These are phyloP conservation scores for Hyposoter didymator DNA, from an alignment of 2,888 invertebrate species.

Conservation along the genomic window DNA sequence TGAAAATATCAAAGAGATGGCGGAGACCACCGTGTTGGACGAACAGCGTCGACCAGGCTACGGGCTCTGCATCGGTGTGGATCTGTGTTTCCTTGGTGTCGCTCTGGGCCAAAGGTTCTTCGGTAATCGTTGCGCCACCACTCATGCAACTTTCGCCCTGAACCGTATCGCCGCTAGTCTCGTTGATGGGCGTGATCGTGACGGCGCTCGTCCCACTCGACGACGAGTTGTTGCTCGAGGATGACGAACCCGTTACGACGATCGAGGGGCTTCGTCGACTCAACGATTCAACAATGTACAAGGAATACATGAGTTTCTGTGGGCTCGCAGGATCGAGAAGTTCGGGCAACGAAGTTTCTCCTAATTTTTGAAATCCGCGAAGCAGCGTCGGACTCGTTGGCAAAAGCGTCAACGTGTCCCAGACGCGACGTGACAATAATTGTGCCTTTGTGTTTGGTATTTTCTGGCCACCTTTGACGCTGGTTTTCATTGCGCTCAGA, in stretches of 20 bases:
- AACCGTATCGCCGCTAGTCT: constrained; percentile 70
- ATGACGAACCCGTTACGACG: constrained; percentile 64
- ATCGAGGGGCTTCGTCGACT: constrained; percentile 81
- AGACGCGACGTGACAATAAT: constrained; percentile 93
- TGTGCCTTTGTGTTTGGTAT: constrained; percentile 95
- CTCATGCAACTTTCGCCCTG: constrained; percentile 63
- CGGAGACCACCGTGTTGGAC: constrained; percentile 94
- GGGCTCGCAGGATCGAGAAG: constrained; percentile 95
- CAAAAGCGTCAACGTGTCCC: constrained; percentile 96
- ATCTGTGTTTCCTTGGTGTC: not conserved
- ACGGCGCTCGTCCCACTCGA: constrained; percentile 64
- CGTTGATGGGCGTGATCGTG: constrained; percentile 71
- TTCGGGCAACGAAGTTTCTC: constrained; percentile 89
- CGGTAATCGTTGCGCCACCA: constrained; percentile 64
- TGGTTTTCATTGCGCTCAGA: constrained; percentile 93
- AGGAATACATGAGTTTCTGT: constrained; percentile 97
- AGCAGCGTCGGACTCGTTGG: constrained; percentile 95
- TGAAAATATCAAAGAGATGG: constrained; percentile 96
- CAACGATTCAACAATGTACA: constrained; percentile 95
- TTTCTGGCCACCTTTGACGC: constrained; percentile 89
- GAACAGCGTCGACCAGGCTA: constrained; percentile 91
- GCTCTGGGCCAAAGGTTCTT: constrained; percentile 66
- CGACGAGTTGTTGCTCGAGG: constrained; percentile 64
- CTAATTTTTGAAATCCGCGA: constrained; percentile 92
- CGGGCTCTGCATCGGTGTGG: constrained; percentile 67